A percentile compares a stretch with the other conserved stretches of the same genome.
Evolutionary conservation across 2,113 vertebrate genomes (phyloP).

Genomic region (Sprattus sprattus): DNA sequence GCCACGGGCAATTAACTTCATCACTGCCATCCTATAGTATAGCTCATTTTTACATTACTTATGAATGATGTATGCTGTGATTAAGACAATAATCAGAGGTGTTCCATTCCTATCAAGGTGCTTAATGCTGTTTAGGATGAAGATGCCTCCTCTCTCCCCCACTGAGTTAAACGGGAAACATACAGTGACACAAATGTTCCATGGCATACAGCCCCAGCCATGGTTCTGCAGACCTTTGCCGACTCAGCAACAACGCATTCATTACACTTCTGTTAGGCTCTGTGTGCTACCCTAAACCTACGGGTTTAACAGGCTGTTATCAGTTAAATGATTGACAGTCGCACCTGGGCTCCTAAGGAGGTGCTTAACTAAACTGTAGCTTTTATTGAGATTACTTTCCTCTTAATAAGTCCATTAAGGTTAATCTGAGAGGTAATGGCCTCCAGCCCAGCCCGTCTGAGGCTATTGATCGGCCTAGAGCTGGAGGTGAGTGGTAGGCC

Average conservation of each 20-base stretch:
- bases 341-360: not conserved
- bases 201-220: not conserved
- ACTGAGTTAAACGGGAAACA: not conserved
- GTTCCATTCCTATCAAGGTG: not conserved
- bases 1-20: not conserved
- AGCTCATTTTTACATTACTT: not conserved
- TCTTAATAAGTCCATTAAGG: slow-evolving; percentile 32
- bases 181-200: not conserved
- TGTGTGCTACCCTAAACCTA: not conserved
- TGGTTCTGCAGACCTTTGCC: not conserved
- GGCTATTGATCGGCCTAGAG: slow-evolving; percentile 34
- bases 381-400: slow-evolving; percentile 11
- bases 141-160: not conserved
- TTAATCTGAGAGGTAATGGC: slow-evolving; percentile 35
- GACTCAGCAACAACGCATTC: not conserved
- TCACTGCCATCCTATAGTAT: not conserved
- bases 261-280: not conserved
- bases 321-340: not conserved
- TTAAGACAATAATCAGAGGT: not conserved
- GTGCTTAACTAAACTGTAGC: not conserved
- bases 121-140: not conserved
- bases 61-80: not conserved
- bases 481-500: not conserved
- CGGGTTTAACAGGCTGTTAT: not conserved
- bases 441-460: slow-evolving; percentile 22